phyloP scores from a whole-genome alignment of 2,797 vertebrate species.

The Anomalospiza imberbis region DNA sequence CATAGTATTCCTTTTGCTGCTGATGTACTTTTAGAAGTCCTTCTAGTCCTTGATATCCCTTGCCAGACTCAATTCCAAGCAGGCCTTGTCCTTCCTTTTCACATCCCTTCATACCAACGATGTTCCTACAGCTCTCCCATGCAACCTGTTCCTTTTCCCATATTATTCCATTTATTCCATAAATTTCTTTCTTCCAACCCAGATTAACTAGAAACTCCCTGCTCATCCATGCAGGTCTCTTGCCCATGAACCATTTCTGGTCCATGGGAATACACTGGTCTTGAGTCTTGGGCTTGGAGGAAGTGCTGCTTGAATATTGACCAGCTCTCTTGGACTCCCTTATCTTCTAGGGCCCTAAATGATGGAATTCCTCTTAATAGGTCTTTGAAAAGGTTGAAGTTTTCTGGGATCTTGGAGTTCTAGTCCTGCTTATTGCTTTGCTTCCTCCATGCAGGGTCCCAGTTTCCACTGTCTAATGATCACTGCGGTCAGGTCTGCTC shows the following conservation, averaged over 20 bases:
- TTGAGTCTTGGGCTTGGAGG: background rate
- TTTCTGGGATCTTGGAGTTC: background rate
- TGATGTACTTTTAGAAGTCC: no score
- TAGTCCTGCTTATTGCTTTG: background rate
- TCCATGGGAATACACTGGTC: background rate
- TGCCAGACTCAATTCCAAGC: background rate
- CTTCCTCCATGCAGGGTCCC: background rate
- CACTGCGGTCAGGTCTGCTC: background rate
- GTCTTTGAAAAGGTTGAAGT: background rate
- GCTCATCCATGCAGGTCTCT: background rate
- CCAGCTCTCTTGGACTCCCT: background rate
- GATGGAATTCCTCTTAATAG: background rate
- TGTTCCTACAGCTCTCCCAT: background rate
- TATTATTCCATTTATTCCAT: no score
- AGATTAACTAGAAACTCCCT: background rate
- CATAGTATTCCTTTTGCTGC: background rate
- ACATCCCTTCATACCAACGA: background rate
- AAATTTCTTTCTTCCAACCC: background rate
- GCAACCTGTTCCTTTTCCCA: rapidly evolving
- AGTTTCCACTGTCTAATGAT: background rate
- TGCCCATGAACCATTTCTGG: background rate
- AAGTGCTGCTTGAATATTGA: background rate
- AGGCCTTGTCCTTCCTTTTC: background rate
- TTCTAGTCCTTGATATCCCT: background rate
- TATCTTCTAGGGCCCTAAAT: background rate